Base-by-base conservation (phyloP, 2,888 invertebrate genomes). In the Hypolimnas misippus region DNA sequence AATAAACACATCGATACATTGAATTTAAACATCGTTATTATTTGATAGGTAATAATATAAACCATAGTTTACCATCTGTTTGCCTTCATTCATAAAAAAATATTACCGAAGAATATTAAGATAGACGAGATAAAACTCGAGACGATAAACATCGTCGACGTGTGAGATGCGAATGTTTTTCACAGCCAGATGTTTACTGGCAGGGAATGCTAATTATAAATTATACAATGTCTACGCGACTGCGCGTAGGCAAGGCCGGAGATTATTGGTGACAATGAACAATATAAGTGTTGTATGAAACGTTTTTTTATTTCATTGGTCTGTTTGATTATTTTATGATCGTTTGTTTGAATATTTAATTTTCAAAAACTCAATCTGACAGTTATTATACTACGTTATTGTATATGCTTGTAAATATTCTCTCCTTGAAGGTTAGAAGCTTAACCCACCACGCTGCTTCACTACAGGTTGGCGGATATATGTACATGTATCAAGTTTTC, bases 111-210 rank as follows among this genome's bases (percentile, higher is more conserved):
- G 8, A 8, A 49, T 59, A 52, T 58, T 54, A 58, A 12, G 46
- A 25, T 44, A 10, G 8, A 7, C 44, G n/a, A 31, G 31, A 2
- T 55, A 12, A 42, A 29, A 44, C 38, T 29, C 17, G 17, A 51
- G 49, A 57, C 12, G 8, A 51, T 16, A 29, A 57, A 35, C 50
- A 54, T 55, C 50, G 12, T 29, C 33, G 12, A 19, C 42, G 62
- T 25, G 38, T 12, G 35, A 63, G 14, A 31, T 61, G 59, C 40
- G 14, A 54, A 65, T 40, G 57, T 55, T 49, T 57, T 53, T 50
- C 16, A 46, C 50, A 44, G 29, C 54, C 62, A 65, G 17, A 62
- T 64, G 64, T 60, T n/a, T 54, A 10, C 46, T 31, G n/a, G 29
- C 31, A 38, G 12, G n/a, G n/a, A 49, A 40, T 55, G 42, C 58